Percentiles rank a stretch among this genome's conserved stretches.
Evolutionary conservation across 1,140 invertebrate species (phyloP).

Genomic region (Solenopsis fugax): DNA sequence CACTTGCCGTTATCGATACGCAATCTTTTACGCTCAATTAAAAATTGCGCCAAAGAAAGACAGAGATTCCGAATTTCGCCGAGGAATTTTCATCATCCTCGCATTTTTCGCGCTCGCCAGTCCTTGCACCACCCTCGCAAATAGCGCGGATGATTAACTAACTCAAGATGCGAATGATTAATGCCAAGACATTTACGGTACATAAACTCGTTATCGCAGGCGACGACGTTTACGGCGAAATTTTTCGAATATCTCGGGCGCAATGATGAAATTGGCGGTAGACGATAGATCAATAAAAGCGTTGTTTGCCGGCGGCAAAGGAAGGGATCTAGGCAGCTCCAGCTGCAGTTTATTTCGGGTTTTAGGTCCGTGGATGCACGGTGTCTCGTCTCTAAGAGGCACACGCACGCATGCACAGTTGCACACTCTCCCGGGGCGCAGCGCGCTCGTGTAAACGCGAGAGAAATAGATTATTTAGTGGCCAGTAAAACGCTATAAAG

Average conservation of each 20-base stretch:
- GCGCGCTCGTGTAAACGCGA: slow-evolving; percentile 39
- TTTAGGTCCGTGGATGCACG: slow-evolving; percentile 62
- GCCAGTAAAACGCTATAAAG: slow-evolving; percentile 54
- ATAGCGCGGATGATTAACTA: slow-evolving; percentile 20
- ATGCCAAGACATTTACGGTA: not conserved
- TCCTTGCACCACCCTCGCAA: not conserved
- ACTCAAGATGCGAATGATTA: slow-evolving; percentile 32
- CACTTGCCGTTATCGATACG: not conserved
- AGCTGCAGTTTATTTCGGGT: slow-evolving; percentile 74
- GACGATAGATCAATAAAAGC: slow-evolving; percentile 68
- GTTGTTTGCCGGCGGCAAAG: slow-evolving; percentile 31
- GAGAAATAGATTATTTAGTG: slow-evolving; percentile 75
- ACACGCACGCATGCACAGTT: not conserved
- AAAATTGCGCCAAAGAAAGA: not conserved
- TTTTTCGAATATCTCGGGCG: slow-evolving; percentile 17
- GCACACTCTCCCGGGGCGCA: not conserved
- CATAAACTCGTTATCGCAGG: not conserved
- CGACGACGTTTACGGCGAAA: slow-evolving; percentile 2
- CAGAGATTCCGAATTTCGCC: not conserved
- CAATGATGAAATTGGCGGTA: slow-evolving; percentile 56
- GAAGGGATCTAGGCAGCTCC: slow-evolving; percentile 70
- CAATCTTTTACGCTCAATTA: not conserved
- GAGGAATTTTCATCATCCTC: not conserved
- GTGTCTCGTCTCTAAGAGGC: slow-evolving; percentile 11
- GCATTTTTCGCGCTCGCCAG: not conserved